phyloP scores from a whole-genome alignment of 2,888 invertebrate species.

The Agrochola macilenta region DNA sequence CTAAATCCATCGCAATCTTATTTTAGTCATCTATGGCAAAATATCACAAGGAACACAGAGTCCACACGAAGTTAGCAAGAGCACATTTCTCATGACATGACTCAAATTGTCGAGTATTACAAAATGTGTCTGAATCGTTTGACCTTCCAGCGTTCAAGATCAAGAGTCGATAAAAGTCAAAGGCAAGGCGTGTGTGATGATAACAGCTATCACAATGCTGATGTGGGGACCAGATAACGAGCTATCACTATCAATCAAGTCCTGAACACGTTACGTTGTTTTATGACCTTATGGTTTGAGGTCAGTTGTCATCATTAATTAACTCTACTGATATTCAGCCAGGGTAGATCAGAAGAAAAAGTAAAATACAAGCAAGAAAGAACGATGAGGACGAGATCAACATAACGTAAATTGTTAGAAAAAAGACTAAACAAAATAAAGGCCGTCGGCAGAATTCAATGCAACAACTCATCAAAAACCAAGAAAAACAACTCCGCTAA shows the following conservation, averaged over 20 bases:
- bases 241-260: constrained; percentile 40
- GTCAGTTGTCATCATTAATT: constrained; percentile 1
- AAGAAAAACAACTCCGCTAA: neutral
- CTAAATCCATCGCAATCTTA: neutral
- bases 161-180: constrained; percentile 41
- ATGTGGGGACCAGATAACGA: constrained; percentile 31
- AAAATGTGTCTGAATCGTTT: constrained; percentile 23
- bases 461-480: neutral
- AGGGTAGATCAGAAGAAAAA: neutral
- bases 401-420: neutral
- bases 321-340: neutral
- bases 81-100: constrained; percentile 1
- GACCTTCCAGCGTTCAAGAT: constrained; percentile 50
- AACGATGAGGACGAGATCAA: neutral
- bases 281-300: constrained; percentile 15
- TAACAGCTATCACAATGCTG: constrained; percentile 40
- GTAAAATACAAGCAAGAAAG: neutral
- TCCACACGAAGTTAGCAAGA: neutral
- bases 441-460: neutral
- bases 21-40: neutral
- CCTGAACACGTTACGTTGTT: constrained; percentile 7
- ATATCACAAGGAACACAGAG: neutral
- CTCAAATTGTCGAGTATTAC: constrained; percentile 2
- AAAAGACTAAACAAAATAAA: neutral
- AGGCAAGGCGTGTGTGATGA: constrained; percentile 37